These are phyloP conservation scores for Synergus gifuensis DNA, from an alignment of 2,888 invertebrate species.

Conservation along the genomic window DNA sequence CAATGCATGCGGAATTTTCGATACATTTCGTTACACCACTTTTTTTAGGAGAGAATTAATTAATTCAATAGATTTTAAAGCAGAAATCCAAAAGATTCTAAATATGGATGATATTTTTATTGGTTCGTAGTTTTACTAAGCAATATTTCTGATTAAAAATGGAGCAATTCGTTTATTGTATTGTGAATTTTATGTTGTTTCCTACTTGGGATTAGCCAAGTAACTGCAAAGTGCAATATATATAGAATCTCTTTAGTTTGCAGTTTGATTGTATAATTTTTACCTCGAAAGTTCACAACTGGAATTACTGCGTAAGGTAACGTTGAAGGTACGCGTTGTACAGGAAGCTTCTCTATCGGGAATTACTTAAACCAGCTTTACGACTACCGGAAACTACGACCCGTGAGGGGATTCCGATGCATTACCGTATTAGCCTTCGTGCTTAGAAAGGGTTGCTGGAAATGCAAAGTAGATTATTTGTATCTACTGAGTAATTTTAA, in stretches of 20 bases:
- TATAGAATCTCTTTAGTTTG: neutral
- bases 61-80: too few relatives aligned
- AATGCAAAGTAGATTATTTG: constrained; percentile 73
- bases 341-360: constrained; percentile 70
- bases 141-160: too few relatives aligned
- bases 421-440: constrained; percentile 75
- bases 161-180: neutral
- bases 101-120: too few relatives aligned
- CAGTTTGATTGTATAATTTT: constrained; percentile 34
- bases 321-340: constrained; percentile 55
- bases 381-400: constrained; percentile 71
- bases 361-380: constrained; percentile 76
- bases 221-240: neutral
- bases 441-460: constrained; percentile 73
- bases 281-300: constrained; percentile 42
- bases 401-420: constrained; percentile 73
- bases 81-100: too few relatives aligned
- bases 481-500: constrained; percentile 69
- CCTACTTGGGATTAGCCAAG: too few relatives aligned
- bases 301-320: constrained; percentile 49
- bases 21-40: too few relatives aligned
- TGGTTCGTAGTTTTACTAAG: too few relatives aligned
- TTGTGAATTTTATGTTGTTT: neutral
- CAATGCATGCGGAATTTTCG: too few relatives aligned
- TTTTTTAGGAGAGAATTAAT: too few relatives aligned